Conservation (phyloP, 2,888 invertebrate genomes). For the Latrodectus elegans region DNA sequence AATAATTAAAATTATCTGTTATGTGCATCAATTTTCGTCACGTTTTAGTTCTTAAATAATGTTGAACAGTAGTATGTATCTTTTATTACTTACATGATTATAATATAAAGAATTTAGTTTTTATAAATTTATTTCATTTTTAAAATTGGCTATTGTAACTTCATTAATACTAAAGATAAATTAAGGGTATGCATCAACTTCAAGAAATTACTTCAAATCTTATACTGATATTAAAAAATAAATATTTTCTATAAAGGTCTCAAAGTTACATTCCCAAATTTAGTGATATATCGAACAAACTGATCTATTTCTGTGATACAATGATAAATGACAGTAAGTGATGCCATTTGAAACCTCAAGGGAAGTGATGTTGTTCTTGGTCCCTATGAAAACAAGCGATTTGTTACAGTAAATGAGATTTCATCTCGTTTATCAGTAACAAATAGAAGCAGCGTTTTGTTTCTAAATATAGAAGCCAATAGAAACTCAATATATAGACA, state of each 20-base stretch:
- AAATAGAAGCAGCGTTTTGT: background rate
- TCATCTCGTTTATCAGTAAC: background rate
- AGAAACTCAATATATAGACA: background rate
- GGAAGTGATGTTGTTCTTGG: background rate
- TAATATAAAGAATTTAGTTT: no score
- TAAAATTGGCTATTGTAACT: no score
- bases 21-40: no score
- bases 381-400: background rate
- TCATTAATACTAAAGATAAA: no score
- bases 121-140: no score
- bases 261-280: background rate
- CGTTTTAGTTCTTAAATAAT: no score
- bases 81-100: no score
- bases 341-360: background rate
- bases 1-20: no score
- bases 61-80: no score
- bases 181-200: no score
- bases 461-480: constrained; percentile 14
- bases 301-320: background rate
- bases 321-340: background rate
- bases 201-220: background rate
- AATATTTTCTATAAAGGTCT: background rate
- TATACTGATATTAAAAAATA: background rate
- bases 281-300: background rate
- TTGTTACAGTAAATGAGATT: background rate